Evolutionary conservation across 2,888 invertebrate genomes (phyloP).

Genomic region (Diarsia dahlii): DNA sequence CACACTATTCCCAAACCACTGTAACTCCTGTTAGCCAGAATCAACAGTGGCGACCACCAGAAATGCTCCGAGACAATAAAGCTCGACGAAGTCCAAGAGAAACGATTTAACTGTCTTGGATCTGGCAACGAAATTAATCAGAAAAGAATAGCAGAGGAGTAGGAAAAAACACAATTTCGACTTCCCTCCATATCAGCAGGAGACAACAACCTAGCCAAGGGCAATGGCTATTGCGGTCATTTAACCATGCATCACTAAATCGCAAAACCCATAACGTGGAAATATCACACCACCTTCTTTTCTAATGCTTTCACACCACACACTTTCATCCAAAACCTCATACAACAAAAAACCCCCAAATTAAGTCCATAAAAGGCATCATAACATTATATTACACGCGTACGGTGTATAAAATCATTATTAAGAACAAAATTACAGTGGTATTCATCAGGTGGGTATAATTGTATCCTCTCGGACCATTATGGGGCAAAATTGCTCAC

Average conservation of each 20-base stretch:
- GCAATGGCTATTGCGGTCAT: neutral
- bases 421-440: constrained; percentile 64
- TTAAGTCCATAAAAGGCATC: constrained; percentile 42
- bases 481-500: constrained; percentile 67
- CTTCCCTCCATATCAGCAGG: too few relatives aligned
- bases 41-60: too few relatives aligned
- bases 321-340: neutral
- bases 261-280: neutral
- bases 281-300: neutral
- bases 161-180: too few relatives aligned
- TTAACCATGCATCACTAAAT: neutral
- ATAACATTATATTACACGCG: constrained; percentile 46
- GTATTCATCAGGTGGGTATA: constrained; percentile 61
- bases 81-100: too few relatives aligned
- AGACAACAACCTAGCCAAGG: too few relatives aligned
- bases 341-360: constrained; percentile 48
- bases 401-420: constrained; percentile 54
- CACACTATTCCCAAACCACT: too few relatives aligned
- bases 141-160: too few relatives aligned
- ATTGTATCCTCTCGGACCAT: constrained; percentile 67
- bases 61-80: too few relatives aligned
- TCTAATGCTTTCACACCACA: constrained; percentile 1
- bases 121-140: too few relatives aligned
- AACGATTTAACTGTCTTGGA: too few relatives aligned
- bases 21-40: too few relatives aligned